These are phyloP conservation scores for Synergus itoensis DNA, from an alignment of 2,888 invertebrate genomes.

Conservation along the genomic window DNA sequence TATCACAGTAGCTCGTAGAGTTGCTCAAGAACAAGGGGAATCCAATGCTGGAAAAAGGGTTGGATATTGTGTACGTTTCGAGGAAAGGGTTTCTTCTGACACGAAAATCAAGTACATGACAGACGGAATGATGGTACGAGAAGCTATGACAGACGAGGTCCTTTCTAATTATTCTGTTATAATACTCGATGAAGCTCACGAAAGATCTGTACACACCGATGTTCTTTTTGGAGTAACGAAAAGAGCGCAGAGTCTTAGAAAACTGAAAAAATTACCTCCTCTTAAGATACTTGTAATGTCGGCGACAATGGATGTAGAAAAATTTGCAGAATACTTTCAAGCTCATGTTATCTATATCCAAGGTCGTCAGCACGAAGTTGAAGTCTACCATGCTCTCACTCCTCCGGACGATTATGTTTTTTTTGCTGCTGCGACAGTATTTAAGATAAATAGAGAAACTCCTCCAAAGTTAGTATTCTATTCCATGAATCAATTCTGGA, in stretches of 20 bases:
- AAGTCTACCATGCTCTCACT: constrained; percentile 85
- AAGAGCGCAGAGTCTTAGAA: constrained; percentile 88
- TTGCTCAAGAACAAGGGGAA: constrained; percentile 92
- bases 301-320: constrained; percentile 97
- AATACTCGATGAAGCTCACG: constrained; percentile 97
- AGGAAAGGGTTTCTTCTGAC: constrained; percentile 88
- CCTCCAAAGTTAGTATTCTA: constrained; percentile 86
- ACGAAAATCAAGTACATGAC: constrained; percentile 96
- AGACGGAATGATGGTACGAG: constrained; percentile 95
- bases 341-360: constrained; percentile 92
- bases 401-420: constrained; percentile 91
- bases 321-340: constrained; percentile 93
- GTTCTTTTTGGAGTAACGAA: constrained; percentile 96
- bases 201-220: constrained; percentile 96
- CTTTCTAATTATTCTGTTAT: constrained; percentile 89
- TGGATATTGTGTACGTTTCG: constrained; percentile 93
- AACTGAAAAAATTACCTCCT: constrained; percentile 80
- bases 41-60: constrained; percentile 78
- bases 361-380: constrained; percentile 91
- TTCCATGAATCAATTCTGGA: background rate
- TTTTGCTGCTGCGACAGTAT: constrained; percentile 90
- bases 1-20: constrained; percentile 93
- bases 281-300: constrained; percentile 94
- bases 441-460: constrained; percentile 91
- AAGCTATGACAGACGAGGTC: constrained; percentile 89